Conservation (phyloP, 2,113 vertebrate genomes). For the Zosterops lateralis region DNA sequence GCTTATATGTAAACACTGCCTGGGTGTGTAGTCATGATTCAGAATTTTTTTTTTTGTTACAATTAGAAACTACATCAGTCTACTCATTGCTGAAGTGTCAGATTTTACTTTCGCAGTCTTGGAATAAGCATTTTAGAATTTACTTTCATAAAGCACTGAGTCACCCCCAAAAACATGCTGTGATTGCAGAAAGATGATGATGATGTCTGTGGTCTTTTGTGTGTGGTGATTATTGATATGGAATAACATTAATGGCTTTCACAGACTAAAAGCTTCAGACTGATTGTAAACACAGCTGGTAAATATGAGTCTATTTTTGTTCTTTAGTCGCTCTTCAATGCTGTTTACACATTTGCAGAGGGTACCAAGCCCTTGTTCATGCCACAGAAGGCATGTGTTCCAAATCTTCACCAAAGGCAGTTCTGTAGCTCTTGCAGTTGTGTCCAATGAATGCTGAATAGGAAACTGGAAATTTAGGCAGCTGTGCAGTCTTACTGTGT, state of each 20-base stretch:
- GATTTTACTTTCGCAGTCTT: background rate
- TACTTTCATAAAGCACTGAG: background rate
- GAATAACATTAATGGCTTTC: background rate
- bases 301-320: background rate
- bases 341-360: background rate
- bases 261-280: background rate
- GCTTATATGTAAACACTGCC: background rate
- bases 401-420: background rate
- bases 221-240: background rate
- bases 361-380: background rate
- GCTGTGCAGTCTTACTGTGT: background rate
- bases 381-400: background rate
- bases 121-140: background rate
- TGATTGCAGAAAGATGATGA: background rate
- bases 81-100: background rate
- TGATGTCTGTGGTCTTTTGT: background rate
- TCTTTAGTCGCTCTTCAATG: background rate
- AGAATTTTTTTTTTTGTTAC: background rate
- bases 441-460: background rate
- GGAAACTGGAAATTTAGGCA: background rate
- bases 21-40: background rate
- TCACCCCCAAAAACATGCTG: background rate
- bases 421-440: background rate
- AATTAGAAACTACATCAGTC: background rate
- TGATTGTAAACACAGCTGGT: conserved; percentile 17